Evolutionary conservation across 2,888 invertebrate genomes (phyloP), one percentile per base, ranked within the genome.

Genomic region (Latheticus oryzae): DNA sequence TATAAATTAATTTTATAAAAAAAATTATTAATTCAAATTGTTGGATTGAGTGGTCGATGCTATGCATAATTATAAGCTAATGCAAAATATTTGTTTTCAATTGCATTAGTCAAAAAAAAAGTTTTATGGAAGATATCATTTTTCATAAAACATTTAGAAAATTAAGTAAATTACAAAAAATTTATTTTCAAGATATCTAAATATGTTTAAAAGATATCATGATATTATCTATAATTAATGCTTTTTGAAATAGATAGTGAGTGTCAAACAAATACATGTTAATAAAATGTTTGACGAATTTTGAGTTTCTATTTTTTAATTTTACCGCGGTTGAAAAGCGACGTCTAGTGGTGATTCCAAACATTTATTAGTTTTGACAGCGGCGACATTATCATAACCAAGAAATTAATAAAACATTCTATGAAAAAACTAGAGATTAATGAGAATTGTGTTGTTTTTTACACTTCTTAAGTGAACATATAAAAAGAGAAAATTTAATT

Each of bases 161-260:
- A 45, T 55, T 64, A 60, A 58, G 53, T 67, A 66, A 63, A 35
- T 57, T 32, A 50, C 37, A 53, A 50, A 28, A 54, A 60, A 43
- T 61, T 51, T 54, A 48, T 58, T 67, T 67, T 65, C 30, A 60
- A 67, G 73, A 73, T 73, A 72, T 73, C 73, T 61, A 72, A 71
- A 73, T 73, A 73, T 73, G 73, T 73, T 73, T 67, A 58, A 66
- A 70, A 68, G 71, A 73, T 73, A 71, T 71, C 73, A 58, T 58
- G 43, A 54, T 59, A 54, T 53, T 55, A 55, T 40, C 19, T 40
- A 23, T 57, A 47, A 54, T 62, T 57, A 58, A 65, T 66, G 64
- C 66, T 70, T 68, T 71, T 71, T 70, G 58, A 65, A 60, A 61
- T 68, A 67, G 68, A 62, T 72, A 67, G 65, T 62, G 45, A 60